Conservation (phyloP, 2,113 vertebrate species). For the Macrotis lagotis region DNA sequence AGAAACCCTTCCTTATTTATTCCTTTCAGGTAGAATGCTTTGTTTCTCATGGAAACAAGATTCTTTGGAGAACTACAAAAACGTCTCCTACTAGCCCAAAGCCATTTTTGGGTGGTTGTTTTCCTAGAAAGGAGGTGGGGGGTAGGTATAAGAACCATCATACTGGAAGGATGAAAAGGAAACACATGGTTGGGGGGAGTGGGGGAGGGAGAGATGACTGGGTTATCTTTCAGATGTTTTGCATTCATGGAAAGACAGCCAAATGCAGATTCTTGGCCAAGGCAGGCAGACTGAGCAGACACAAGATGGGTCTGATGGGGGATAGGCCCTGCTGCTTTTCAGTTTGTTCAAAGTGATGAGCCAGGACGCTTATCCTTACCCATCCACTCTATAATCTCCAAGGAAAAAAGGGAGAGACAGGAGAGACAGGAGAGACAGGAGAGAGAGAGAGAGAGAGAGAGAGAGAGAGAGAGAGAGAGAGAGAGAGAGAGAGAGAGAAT, state of each 20-base stretch:
- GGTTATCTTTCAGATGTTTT: neutral
- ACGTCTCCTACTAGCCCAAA: neutral
- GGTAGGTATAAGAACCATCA: neutral
- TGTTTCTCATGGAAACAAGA: neutral
- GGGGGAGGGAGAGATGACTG: neutral
- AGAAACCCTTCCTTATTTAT: constrained; percentile 8
- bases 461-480: neutral
- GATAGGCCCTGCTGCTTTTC: constrained; percentile 29
- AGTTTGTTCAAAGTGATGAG: neutral
- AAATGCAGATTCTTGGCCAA: constrained; percentile 12
- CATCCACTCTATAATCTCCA: neutral
- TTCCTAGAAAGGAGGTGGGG: neutral
- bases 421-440: neutral
- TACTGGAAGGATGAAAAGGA: neutral
- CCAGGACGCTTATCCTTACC: neutral
- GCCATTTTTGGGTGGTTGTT: constrained; percentile 24
- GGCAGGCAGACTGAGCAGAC: neutral
- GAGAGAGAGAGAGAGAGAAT: neutral
- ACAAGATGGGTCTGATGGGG: neutral
- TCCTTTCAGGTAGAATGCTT: constrained; percentile 31
- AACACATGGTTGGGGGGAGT: neutral
- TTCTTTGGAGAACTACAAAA: neutral
- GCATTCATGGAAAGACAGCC: neutral
- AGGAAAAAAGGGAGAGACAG: neutral
- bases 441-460: neutral